phyloP scores from a whole-genome alignment of 2,797 vertebrate species.

The Triplophysa yarkandensis region DNA sequence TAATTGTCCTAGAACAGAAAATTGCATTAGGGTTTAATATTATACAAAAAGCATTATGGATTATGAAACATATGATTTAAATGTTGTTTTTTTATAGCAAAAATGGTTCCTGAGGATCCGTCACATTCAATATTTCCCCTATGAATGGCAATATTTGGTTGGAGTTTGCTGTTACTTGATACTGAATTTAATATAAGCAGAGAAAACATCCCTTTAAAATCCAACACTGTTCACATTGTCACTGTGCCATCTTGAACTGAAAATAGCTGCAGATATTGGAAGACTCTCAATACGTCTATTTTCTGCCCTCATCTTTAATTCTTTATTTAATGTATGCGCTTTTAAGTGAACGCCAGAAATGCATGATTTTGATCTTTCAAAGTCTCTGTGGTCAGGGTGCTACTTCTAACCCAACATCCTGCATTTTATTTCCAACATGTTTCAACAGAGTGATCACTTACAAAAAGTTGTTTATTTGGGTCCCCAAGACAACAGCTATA shows the following conservation, averaged over 20 bases:
- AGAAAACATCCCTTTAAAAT: conserved; percentile 29
- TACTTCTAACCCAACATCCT: conserved; percentile 52
- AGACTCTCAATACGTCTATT: conserved; percentile 54
- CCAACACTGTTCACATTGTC: conserved; percentile 26
- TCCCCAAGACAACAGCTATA: conserved; percentile 42
- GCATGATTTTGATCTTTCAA: conserved; percentile 56
- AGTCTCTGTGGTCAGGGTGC: conserved; percentile 44
- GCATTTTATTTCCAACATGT: conserved; percentile 58
- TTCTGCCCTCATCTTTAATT: conserved; percentile 34
- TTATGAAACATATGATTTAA: neutral
- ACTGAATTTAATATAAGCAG: conserved; percentile 33
- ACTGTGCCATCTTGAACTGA: conserved; percentile 44
- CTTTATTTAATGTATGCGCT: conserved; percentile 62
- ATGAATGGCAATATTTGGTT: conserved; percentile 47
- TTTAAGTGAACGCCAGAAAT: conserved; percentile 64
- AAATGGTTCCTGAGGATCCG: conserved; percentile 23
- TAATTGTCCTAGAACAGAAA: too few relatives aligned
- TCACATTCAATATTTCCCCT: conserved; percentile 19
- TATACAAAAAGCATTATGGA: conserved; percentile 24
- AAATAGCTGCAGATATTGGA: conserved; percentile 66
- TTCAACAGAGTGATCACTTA: conserved; percentile 53
- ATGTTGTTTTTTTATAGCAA: neutral
- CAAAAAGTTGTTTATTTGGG: conserved; percentile 31
- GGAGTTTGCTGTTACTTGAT: conserved; percentile 35
- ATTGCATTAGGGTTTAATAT: neutral